Evolutionary conservation across 2,797 vertebrate species (phyloP).

Genomic region (Lemur catta): DNA sequence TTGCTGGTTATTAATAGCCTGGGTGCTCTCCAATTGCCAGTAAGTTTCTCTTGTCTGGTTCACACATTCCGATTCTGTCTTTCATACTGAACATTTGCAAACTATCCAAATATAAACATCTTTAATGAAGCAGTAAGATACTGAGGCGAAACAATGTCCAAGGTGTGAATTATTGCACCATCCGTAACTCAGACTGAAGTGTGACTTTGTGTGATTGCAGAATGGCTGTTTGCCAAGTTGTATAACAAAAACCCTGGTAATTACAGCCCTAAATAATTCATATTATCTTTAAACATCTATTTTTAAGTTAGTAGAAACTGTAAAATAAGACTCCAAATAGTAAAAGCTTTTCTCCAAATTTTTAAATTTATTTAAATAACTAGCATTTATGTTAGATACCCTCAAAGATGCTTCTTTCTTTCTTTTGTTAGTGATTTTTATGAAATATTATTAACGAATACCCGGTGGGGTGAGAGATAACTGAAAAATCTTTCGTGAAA

Average conservation of each 20-base stretch:
- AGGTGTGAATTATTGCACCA: conserved; percentile 75
- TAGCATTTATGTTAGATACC: background rate
- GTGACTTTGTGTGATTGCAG: conserved; percentile 64
- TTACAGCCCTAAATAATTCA: conserved; percentile 52
- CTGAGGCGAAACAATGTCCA: conserved; percentile 56
- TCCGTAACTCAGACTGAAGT: conserved; percentile 48
- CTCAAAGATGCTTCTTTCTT: conserved; percentile 2
- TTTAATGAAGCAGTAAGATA: conserved; percentile 67
- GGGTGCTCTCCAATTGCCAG: conserved; percentile 15
- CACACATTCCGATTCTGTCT: conserved; percentile 47
- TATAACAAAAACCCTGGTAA: conserved; percentile 56
- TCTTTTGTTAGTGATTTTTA: conserved; percentile 3
- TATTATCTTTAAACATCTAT: conserved; percentile 57
- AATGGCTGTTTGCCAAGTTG: conserved; percentile 66
- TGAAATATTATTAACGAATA: conserved; percentile 47
- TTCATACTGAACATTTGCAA: conserved; percentile 60
- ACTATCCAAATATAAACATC: conserved; percentile 65
- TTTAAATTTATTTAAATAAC: conserved; percentile 44
- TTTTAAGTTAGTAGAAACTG: conserved; percentile 61
- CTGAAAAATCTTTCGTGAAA: conserved; percentile 1
- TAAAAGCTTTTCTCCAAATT: conserved; percentile 26
- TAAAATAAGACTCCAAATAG: conserved; percentile 53
- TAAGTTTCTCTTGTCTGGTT: conserved; percentile 51
- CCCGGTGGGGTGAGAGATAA: background rate
- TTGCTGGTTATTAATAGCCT: conserved; percentile 40